These are phyloP conservation scores for Julus scandinavius DNA, from an alignment of 2,888 invertebrate genomes.

Conservation along the genomic window DNA sequence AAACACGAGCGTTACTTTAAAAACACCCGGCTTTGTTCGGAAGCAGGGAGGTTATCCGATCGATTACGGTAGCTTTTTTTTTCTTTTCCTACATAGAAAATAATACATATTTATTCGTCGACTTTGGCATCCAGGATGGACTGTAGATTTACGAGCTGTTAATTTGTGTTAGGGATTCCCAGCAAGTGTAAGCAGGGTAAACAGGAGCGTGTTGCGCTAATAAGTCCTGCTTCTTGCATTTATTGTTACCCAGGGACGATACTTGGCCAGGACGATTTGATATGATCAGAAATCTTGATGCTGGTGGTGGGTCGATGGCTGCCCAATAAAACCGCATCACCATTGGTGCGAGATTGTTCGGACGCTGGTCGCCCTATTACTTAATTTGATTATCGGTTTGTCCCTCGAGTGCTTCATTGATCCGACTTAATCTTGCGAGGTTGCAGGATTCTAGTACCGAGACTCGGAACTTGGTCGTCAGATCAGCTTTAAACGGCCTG, in stretches of 20 bases:
- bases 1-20: background rate
- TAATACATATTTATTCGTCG: constrained; percentile 19
- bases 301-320: constrained; percentile 32
- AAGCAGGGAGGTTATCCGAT: background rate
- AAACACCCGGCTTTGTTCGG: background rate
- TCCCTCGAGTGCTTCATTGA: constrained; percentile 47
- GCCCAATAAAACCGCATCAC: constrained; percentile 31
- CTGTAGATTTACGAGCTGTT: constrained; percentile 6
- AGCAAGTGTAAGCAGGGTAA: background rate
- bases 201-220: background rate
- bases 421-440: constrained; percentile 46
- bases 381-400: constrained; percentile 50
- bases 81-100: background rate
- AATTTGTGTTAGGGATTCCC: constrained; percentile 35
- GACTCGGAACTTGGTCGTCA: background rate
- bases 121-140: constrained; percentile 23
- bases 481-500: background rate
- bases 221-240: background rate
- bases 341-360: background rate
- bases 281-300: constrained; percentile 39
- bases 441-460: background rate
- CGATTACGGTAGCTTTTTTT: background rate
- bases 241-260: background rate
- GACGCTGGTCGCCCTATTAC: constrained; percentile 19
- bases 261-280: background rate